Conservation (phyloP, 2,797 vertebrate genomes). For the Betta splendens region DNA sequence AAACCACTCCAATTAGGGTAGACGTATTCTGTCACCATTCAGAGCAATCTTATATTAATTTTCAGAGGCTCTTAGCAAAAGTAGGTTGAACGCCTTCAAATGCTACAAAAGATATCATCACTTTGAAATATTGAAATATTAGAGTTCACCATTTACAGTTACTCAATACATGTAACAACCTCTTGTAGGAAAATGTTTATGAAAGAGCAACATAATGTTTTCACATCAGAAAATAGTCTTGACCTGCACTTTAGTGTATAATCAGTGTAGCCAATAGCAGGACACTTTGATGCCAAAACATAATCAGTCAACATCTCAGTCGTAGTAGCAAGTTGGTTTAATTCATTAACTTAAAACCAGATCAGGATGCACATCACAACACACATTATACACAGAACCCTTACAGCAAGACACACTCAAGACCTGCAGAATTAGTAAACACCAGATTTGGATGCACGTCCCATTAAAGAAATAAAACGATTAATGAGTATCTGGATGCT, state of each 20-base stretch:
- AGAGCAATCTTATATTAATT: too few species aligned
- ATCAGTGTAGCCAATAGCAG: too few species aligned
- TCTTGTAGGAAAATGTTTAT: too few species aligned
- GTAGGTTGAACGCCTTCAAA: constrained; percentile 4
- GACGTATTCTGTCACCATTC: too few species aligned
- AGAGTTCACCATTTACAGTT: too few species aligned
- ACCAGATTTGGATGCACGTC: not conserved
- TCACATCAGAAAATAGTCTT: too few species aligned
- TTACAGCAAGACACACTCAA: constrained; percentile 49
- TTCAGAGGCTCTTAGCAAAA: not conserved
- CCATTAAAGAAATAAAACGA: not conserved
- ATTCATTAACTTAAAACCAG: constrained; percentile 51
- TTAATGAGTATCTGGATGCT: not conserved
- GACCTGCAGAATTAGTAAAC: constrained; percentile 4
- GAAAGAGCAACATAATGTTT: too few species aligned
- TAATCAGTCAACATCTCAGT: not conserved
- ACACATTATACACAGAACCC: constrained; percentile 58
- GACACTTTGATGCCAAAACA: too few species aligned
- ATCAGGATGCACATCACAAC: constrained; percentile 62
- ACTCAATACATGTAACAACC: too few species aligned
- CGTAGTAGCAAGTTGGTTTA: constrained; percentile 64
- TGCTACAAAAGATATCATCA: not conserved
- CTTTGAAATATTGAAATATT: too few species aligned
- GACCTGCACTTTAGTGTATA: too few species aligned
- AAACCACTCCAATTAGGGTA: too few species aligned